phyloP scores from a whole-genome alignment of 2,888 invertebrate genomes.

The Chrysolina haemoptera region DNA sequence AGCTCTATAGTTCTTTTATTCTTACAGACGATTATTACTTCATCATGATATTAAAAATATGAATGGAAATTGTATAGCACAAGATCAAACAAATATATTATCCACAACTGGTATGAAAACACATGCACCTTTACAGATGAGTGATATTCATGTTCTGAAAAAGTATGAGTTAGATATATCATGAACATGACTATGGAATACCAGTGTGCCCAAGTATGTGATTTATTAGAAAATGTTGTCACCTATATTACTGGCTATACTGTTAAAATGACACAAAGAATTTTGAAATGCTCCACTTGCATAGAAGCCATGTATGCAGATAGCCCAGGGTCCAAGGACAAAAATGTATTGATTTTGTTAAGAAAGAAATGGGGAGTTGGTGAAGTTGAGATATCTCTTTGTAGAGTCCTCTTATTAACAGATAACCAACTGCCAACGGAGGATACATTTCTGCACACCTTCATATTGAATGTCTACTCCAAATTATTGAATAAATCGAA shows the following conservation, averaged over 20 bases:
- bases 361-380: background rate
- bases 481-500: background rate
- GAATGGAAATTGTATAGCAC: conserved; percentile 2
- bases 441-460: background rate
- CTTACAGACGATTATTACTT: background rate
- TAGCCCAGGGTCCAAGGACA: background rate
- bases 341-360: conserved; percentile 6
- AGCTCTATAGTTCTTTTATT: background rate
- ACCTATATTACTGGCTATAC: background rate
- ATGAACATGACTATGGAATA: background rate
- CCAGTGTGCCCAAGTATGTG: background rate
- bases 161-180: background rate
- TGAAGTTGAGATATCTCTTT: background rate
- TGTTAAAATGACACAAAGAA: background rate
- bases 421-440: background rate
- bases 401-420: background rate
- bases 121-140: background rate
- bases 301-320: background rate
- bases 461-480: background rate
- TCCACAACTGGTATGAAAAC: conserved; percentile 3
- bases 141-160: background rate
- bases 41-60: conserved; percentile 5
- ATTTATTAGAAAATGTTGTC: background rate
- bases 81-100: background rate
- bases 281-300: background rate